Base-by-base conservation (phyloP, 2,888 invertebrate species). In the Cephus runcator region DNA sequence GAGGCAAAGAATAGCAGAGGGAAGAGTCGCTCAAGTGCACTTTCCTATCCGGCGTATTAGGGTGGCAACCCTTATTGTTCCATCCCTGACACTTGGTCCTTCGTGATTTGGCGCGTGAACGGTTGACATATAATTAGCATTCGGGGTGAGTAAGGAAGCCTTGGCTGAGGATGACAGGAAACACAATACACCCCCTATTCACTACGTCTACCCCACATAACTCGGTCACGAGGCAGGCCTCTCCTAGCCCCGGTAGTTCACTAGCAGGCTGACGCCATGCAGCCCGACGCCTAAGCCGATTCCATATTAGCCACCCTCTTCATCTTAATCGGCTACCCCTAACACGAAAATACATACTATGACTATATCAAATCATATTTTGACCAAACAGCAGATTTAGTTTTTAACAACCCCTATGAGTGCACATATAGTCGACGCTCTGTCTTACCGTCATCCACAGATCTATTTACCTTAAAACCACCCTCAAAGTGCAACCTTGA, bases 121-220 rank as follows among this genome's bases (percentile, higher is more conserved):
- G 83, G 85, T 87, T 88, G 88, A 89, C 87, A 88, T 89, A 88
- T 90, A 91, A 91, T 91, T 91, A 91, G 90, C 91, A 90, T 91
- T 88, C 85, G 88, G 86, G 82, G 86, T 86, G 85, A 88, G 86
- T 86, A 85, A 88, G 86, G 85, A 88, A 89, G 85, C 85, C 86
- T 85, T 82, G 85, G 86, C 91, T 91, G 91, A 89, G 87, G 87
- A 88, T 91, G 91, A 91, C 91, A 91, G 90, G 81, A 85, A 84
- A 85, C 86, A 90, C 89, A 90, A 90, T 90, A 83, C 86, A 77
- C 84, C 80, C 84, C 84, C 85, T 81, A 83, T 75, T 81, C 81
- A 82, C 83, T 85, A 84, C 80, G 83, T 83, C 83, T 83, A 85
- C 80, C 78, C 83, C 83, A 84, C 83, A 85, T 84, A 85, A 87